Evolutionary conservation across 2,797 vertebrate species (phyloP).

Genomic region (Lepidocolaptes lacrymiger): DNA sequence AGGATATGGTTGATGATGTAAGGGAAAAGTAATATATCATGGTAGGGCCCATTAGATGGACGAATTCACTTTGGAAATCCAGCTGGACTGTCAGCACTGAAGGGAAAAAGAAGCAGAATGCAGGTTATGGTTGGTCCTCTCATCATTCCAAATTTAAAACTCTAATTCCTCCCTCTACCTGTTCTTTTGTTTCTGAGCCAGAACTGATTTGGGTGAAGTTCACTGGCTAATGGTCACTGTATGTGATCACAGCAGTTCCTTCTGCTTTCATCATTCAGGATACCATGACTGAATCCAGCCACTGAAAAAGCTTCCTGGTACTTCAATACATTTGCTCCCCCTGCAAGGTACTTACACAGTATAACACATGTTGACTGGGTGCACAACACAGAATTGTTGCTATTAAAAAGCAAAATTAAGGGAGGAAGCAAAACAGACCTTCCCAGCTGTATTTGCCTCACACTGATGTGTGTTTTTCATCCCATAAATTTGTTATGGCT

Average conservation of each 20-base stretch:
- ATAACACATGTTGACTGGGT: neutral
- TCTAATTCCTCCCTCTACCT: neutral
- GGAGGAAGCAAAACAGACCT: neutral
- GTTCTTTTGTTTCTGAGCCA: neutral
- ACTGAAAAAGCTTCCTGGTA: neutral
- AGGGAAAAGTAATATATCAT: neutral
- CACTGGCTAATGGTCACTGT: neutral
- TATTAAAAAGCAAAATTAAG: neutral
- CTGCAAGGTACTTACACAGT: rapidly evolving
- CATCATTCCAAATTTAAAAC: neutral
- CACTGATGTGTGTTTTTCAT: neutral
- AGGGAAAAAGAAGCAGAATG: neutral
- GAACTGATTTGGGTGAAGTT: neutral
- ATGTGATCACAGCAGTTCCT: neutral
- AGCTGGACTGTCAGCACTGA: neutral
- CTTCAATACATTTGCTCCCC: neutral
- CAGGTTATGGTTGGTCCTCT: neutral
- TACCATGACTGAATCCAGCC: neutral
- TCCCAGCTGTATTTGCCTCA: neutral
- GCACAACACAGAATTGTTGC: neutral
- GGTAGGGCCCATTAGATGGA: neutral
- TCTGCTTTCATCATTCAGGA: neutral
- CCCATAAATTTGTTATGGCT: constrained; percentile 52
- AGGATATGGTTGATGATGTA: neutral
- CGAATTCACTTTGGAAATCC: neutral